Percentiles rank a stretch among this genome's conserved stretches.
Conservation (phyloP, 2,113 vertebrate species). For the Cryptotis parvus region DNA sequence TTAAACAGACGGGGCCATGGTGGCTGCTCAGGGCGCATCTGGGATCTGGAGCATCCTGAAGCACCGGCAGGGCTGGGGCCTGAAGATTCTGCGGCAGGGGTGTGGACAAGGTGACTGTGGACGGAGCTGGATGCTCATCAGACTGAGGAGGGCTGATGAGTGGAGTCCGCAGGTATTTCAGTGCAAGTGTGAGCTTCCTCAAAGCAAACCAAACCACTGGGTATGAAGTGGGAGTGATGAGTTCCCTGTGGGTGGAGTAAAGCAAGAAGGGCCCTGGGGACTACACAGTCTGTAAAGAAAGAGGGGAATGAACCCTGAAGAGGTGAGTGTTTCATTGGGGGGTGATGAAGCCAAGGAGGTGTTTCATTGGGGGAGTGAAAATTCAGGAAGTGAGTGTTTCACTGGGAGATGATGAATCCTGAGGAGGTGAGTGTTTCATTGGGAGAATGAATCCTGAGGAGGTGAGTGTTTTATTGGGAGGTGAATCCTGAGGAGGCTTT, state of each 20-base stretch:
- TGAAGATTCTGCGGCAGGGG: slow-evolving; percentile 65
- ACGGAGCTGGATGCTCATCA: not conserved
- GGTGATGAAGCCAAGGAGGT: no score
- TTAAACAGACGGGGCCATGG: slow-evolving; percentile 86
- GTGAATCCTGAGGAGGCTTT: no score
- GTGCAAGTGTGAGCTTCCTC: not conserved
- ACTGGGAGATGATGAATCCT: no score
- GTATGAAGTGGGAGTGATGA: not conserved
- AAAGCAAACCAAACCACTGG: not conserved
- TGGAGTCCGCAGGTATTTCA: not conserved
- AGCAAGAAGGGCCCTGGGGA: no score
- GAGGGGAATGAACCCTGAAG: no score
- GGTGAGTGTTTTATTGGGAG: no score
- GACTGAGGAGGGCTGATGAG: not conserved
- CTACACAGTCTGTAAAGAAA: no score
- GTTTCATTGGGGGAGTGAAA: no score
- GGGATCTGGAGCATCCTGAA: slow-evolving; percentile 61
- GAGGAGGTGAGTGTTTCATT: no score
- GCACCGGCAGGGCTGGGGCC: not conserved
- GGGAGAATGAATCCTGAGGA: no score
- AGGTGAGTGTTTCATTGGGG: no score
- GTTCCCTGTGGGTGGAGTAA: not conserved
- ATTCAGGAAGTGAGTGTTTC: no score
- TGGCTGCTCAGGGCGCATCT: slow-evolving; percentile 83
- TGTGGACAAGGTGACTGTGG: slow-evolving; percentile 9